Evolutionary conservation across 2,113 vertebrate species (phyloP).

Genomic region (Pycnonotus jocosus): DNA sequence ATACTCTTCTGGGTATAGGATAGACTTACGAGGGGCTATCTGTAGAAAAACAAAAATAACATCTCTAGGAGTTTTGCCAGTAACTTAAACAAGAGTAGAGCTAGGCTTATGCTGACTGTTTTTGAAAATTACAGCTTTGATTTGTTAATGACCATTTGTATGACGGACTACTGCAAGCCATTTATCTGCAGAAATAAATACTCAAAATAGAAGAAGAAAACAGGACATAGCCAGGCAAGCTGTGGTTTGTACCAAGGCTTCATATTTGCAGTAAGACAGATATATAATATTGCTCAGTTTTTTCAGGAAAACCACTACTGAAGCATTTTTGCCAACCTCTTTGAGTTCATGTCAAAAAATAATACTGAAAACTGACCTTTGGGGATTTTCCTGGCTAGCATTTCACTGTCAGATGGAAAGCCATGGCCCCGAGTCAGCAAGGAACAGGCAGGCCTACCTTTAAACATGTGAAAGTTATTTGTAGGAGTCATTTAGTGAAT

Average conservation of each 20-base stretch:
- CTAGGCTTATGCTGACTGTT: not conserved
- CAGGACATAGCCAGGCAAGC: conserved; percentile 1
- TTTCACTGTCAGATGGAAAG: conserved; percentile 20
- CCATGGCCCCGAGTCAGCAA: not conserved
- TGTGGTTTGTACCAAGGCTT: conserved; percentile 31
- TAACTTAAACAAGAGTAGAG: not conserved
- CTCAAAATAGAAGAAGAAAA: conserved; percentile 22
- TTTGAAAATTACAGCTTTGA: conserved; percentile 16
- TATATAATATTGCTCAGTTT: conserved; percentile 19
- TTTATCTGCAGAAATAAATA: conserved; percentile 29
- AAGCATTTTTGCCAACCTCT: conserved; percentile 8
- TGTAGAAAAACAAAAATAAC: not conserved
- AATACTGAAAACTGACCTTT: conserved; percentile 29
- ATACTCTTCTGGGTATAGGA: not conserved
- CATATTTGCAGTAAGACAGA: conserved; percentile 36
- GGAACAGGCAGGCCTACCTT: not conserved
- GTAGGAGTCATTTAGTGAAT: not conserved
- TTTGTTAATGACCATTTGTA: conserved; percentile 11
- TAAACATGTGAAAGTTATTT: conserved; percentile 31
- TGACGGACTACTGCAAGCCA: not conserved
- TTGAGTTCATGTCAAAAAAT: not conserved
- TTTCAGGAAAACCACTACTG: conserved; percentile 32
- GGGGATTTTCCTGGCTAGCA: conserved; percentile 21
- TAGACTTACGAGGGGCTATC: not conserved
- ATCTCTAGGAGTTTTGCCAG: not conserved